phyloP scores from a whole-genome alignment of 1,140 invertebrate species.

The Camponotus vicinus region DNA sequence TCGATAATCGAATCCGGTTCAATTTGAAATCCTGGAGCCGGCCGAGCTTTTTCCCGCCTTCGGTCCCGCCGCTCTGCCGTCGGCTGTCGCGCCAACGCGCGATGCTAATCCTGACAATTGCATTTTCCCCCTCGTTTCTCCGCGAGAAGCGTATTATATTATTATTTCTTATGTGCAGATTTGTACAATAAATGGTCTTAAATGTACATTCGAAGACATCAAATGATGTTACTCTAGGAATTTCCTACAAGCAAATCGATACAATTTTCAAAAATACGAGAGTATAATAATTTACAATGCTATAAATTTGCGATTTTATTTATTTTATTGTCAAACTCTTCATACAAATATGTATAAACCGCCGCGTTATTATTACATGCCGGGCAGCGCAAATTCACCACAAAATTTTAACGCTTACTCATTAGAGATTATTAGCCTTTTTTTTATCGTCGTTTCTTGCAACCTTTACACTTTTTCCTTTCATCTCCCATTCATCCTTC shows the following conservation, averaged over 20 bases:
- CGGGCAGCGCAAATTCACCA: constrained; percentile 68
- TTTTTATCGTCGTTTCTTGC: constrained; percentile 13
- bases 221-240: too few relatives aligned
- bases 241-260: not conserved
- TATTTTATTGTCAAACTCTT: constrained; percentile 80
- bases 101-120: not conserved
- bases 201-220: too few relatives aligned
- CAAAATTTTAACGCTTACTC: constrained; percentile 64
- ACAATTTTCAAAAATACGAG: not conserved
- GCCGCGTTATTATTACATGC: constrained; percentile 52
- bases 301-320: constrained; percentile 70
- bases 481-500: constrained; percentile 35
- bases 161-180: not conserved
- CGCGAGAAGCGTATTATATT: too few relatives aligned
- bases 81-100: not conserved
- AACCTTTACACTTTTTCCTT: not conserved
- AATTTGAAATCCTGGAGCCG: constrained; percentile 32
- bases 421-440: constrained; percentile 70
- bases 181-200: not conserved
- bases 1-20: constrained; percentile 35
- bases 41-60: not conserved
- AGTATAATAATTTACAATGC: not conserved
- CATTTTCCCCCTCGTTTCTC: not conserved
- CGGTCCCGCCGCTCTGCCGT: not conserved
- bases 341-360: constrained; percentile 78